phyloP scores from a whole-genome alignment of 1,140 invertebrate species.

The Drosophila trapezifrons region DNA sequence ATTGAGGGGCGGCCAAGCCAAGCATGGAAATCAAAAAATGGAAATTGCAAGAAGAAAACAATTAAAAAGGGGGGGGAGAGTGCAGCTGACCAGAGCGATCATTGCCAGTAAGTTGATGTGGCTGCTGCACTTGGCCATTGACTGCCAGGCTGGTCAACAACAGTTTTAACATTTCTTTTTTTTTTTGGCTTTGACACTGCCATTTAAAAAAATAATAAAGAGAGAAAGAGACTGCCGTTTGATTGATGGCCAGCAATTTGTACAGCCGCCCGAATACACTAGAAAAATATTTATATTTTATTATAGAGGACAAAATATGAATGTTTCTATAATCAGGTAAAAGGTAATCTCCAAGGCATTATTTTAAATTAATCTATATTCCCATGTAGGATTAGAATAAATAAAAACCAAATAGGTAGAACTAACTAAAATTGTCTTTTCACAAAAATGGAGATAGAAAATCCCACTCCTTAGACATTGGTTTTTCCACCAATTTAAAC shows the following conservation, averaged over 20 bases:
- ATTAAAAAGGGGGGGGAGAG: slow-evolving; percentile 44
- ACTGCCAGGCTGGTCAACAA: slow-evolving; percentile 36
- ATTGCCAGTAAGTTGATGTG: slow-evolving; percentile 45
- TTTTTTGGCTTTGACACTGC: slow-evolving; percentile 70
- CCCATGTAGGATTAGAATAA: too few relatives aligned
- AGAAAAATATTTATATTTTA: slow-evolving; percentile 6
- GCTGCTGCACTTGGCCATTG: slow-evolving; percentile 59
- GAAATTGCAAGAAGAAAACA: slow-evolving; percentile 57
- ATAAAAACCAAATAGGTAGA: too few relatives aligned
- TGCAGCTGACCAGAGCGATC: slow-evolving; percentile 69
- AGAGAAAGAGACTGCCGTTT: slow-evolving; percentile 33
- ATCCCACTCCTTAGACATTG: neutral
- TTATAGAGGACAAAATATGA: neutral
- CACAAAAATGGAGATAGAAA: too few relatives aligned
- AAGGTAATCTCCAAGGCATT: too few relatives aligned
- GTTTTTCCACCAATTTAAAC: neutral
- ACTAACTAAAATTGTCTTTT: too few relatives aligned
- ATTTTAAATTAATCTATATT: too few relatives aligned
- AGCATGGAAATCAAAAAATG: slow-evolving; percentile 71
- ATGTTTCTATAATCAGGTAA: neutral
- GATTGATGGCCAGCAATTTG: slow-evolving; percentile 65
- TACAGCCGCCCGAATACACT: slow-evolving; percentile 18
- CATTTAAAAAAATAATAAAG: slow-evolving; percentile 12
- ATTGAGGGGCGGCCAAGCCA: slow-evolving; percentile 37
- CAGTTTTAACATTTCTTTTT: slow-evolving; percentile 4